Conservation (phyloP, 2,797 vertebrate species). For the Bovichtus variegatus region DNA sequence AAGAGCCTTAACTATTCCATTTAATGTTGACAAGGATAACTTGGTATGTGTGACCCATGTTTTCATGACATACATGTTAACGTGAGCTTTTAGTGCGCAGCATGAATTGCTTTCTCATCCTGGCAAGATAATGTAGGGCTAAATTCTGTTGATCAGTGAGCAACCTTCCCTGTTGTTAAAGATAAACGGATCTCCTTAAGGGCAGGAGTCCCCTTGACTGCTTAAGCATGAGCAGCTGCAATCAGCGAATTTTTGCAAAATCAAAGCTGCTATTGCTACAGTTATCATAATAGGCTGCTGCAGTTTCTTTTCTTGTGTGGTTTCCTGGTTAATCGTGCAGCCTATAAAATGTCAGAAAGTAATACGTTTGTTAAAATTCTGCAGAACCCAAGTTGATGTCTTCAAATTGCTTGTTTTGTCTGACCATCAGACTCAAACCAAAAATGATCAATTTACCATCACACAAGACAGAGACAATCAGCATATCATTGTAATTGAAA, state of each 20-base stretch:
- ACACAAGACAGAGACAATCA: neutral
- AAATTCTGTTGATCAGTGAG: neutral
- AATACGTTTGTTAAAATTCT: neutral
- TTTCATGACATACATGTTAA: neutral
- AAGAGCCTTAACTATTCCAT: constrained; percentile 77
- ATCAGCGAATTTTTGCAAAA: neutral
- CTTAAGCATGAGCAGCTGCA: neutral
- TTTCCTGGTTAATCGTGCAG: neutral
- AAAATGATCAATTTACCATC: neutral
- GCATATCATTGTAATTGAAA: neutral
- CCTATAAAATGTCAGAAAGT: neutral
- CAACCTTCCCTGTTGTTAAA: neutral
- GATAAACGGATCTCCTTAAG: neutral
- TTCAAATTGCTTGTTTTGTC: neutral
- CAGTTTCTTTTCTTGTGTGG: neutral
- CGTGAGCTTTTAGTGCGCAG: neutral
- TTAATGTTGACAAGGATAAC: constrained; percentile 66
- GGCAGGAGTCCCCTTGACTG: neutral
- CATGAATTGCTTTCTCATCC: neutral
- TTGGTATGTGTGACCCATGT: constrained; percentile 62
- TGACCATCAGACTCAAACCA: neutral
- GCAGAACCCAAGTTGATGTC: neutral
- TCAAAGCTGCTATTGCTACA: neutral
- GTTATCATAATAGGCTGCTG: neutral
- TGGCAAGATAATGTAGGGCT: neutral